A percentile compares a stretch with the other conserved stretches of the same genome.
Evolutionary conservation across 2,888 invertebrate species (phyloP).

Genomic region (Eretmocerus hayati): DNA sequence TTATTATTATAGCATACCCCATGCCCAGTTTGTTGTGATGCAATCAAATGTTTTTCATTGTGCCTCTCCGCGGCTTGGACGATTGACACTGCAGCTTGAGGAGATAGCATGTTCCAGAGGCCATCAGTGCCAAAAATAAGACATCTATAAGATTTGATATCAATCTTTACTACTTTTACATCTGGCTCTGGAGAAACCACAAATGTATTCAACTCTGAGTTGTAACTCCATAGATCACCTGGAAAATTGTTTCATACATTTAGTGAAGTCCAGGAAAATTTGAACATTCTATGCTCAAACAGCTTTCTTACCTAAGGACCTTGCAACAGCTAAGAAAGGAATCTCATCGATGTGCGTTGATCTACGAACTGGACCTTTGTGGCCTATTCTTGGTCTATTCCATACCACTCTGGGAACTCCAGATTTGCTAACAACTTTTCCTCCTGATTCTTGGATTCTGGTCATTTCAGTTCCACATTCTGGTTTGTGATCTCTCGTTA

Average conservation of each 20-base stretch:
- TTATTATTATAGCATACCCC: conserved; percentile 29
- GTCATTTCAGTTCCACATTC: conserved; percentile 77
- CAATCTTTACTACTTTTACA: conserved; percentile 76
- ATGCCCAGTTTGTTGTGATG: conserved; percentile 42
- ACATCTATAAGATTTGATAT: conserved; percentile 61
- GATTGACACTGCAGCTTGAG: conserved; percentile 74
- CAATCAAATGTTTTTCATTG: conserved; percentile 59
- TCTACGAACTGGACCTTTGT: conserved; percentile 79
- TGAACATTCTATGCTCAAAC: neutral
- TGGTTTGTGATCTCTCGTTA: conserved; percentile 94
- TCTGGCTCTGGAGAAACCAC: conserved; percentile 98
- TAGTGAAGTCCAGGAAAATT: too few relatives aligned
- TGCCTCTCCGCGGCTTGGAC: conserved; percentile 76
- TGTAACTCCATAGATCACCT: conserved; percentile 97
- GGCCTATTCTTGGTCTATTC: conserved; percentile 83
- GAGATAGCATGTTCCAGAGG: conserved; percentile 89
- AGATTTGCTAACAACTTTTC: conserved; percentile 69
- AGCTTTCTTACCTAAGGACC: conserved; percentile 82
- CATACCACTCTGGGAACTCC: conserved; percentile 96
- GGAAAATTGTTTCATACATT: conserved; percentile 1
- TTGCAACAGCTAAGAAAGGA: conserved; percentile 91
- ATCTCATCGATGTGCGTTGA: conserved; percentile 90
- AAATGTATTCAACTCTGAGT: conserved; percentile 81
- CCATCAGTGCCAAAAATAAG: conserved; percentile 95
- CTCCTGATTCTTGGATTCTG: conserved; percentile 75